Evolutionary conservation across 2,797 vertebrate species (phyloP), one percentile per base, ranked within the genome.

Genomic region (Syncerus caffer): DNA sequence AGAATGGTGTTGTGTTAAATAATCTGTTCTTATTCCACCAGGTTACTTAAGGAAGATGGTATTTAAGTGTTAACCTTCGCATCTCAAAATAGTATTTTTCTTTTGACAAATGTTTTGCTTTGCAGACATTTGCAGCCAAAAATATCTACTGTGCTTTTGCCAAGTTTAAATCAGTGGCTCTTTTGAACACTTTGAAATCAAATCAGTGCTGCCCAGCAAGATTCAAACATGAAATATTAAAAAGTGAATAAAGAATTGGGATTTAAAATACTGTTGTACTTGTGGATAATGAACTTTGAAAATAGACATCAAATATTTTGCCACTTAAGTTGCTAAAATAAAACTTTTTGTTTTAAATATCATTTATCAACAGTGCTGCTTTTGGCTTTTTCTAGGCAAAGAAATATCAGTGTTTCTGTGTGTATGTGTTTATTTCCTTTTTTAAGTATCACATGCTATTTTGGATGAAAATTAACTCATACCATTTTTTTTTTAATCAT

Each of bases 81-180:
- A 27, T 90, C 67, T 21, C 91, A 89, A 86, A 96, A 90, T 45
- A 57, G 0, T 13, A 8, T 47, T 83, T 93, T 96, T 95, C 78
- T 85, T 86, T 89, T 92, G 47, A 85, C 58, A 96, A 27, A 60
- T 74, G 79, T 88, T 96, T 90, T 96, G 25, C 94, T 98, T 96
- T 96, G 78, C 60, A 95, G 92, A 95, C 50, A 76, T 90, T 87
- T 96, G 87, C 62, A 90, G 55, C 92, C 96, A 96, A 94, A 76
- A 79, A 27, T 82, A 51, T 53, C 31, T 88, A 42, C 58, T 94
- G 11, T 87, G 27, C 23, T 57, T 64, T 23, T 93, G 62, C 90
- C 93, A 96, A 60, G 5, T 95, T 97, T 95, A 96, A 90, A 64
- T 93, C 67, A 90, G 85, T 93, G 95, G 23, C 83, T 86, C 53